Evolutionary conservation across 2,113 vertebrate genomes (phyloP).

Genomic region (Illadopsis cleaveri): DNA sequence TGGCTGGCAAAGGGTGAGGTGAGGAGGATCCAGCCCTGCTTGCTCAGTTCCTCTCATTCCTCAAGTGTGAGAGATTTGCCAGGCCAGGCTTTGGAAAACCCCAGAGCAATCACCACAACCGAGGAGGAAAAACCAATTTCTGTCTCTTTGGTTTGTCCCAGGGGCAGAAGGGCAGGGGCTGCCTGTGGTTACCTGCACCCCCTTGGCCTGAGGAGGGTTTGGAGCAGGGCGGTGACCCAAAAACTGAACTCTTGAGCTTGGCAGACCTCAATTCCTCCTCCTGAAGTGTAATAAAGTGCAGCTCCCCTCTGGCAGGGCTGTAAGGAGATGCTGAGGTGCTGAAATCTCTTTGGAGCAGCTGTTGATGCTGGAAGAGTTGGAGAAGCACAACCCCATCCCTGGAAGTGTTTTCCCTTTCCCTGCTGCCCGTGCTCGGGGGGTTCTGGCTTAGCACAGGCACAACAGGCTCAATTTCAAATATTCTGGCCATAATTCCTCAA

Average conservation of each 20-base stretch:
- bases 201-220: neutral
- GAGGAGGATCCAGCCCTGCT: neutral
- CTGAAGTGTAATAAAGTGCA: neutral
- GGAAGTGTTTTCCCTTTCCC: neutral
- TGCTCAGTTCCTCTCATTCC: fast-evolving
- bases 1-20: neutral
- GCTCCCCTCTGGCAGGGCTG: neutral
- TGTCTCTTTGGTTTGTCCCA: neutral
- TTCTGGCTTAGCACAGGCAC: neutral
- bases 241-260: neutral
- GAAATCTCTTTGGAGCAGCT: neutral
- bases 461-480: neutral
- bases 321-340: neutral
- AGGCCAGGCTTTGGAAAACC: neutral
- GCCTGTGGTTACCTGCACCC: neutral
- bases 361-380: neutral
- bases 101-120: neutral
- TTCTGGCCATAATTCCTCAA: too few relatives aligned
- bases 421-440: fast-evolving
- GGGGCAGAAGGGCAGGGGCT: neutral
- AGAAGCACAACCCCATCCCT: neutral
- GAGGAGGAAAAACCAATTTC: neutral
- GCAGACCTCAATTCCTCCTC: neutral
- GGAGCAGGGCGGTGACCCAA: neutral
- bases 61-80: fast-evolving